A percentile compares a stretch with the other conserved stretches of the same genome.
Conservation (phyloP, 2,113 vertebrate species). For the Callionymus lyra region DNA sequence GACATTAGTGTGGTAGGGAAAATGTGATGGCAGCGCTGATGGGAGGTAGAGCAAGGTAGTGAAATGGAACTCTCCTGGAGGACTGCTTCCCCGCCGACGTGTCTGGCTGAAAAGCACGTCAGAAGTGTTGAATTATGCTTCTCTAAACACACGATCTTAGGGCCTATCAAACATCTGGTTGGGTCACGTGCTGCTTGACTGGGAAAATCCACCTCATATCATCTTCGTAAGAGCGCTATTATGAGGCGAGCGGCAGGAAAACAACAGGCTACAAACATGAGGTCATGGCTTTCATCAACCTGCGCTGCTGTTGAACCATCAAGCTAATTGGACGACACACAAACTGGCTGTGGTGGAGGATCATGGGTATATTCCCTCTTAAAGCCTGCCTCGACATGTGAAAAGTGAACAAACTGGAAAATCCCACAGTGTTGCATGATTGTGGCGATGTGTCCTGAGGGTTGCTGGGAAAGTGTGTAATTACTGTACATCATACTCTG, state of each 20-base stretch:
- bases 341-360: conserved; percentile 8
- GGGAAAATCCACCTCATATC: conserved; percentile 5
- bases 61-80: conserved; percentile 44
- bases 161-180: too few species aligned
- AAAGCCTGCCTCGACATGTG: conserved; percentile 44
- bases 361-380: conserved; percentile 20
- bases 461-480: conserved; percentile 32
- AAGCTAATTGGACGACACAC: conserved; percentile 19
- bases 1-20: conserved; percentile 12
- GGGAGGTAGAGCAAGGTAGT: conserved; percentile 23
- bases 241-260: too few species aligned
- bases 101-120: conserved; percentile 50
- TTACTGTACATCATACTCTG: conserved; percentile 24
- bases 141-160: too few species aligned
- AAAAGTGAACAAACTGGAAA: conserved; percentile 39
- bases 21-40: conserved; percentile 15
- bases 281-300: conserved; percentile 46
- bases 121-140: conserved; percentile 52
- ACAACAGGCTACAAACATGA: neutral
- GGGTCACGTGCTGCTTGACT: too few species aligned
- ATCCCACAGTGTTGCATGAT: conserved; percentile 36
- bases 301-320: conserved; percentile 25
- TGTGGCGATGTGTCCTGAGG: conserved; percentile 26
- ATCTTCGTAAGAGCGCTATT: too few species aligned
- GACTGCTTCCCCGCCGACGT: conserved; percentile 26